Conservation (phyloP, 2,888 invertebrate genomes). For the Leistus spinibarbis region DNA sequence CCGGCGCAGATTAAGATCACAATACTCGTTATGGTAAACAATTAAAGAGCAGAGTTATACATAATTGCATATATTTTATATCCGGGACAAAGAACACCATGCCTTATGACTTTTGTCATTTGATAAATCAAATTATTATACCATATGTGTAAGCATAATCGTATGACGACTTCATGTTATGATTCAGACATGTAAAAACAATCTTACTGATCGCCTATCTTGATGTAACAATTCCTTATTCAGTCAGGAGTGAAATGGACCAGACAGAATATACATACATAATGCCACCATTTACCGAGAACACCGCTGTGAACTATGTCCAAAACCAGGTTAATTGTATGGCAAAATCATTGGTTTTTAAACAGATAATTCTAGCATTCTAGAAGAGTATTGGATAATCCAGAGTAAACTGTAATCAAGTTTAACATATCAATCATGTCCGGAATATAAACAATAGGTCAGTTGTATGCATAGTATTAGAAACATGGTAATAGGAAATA, state of each 20-base stretch:
- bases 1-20: slow-evolving; percentile 21
- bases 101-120: slow-evolving; percentile 18
- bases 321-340: slow-evolving; percentile 18
- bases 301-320: slow-evolving; percentile 13
- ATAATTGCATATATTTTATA: slow-evolving; percentile 35
- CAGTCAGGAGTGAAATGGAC: slow-evolving; percentile 16
- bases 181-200: slow-evolving; percentile 23
- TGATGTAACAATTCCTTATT: slow-evolving; percentile 35
- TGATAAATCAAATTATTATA: slow-evolving; percentile 35
- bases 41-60: slow-evolving; percentile 28
- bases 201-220: slow-evolving; percentile 10
- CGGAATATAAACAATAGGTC: slow-evolving; percentile 23
- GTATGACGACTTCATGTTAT: slow-evolving; percentile 11
- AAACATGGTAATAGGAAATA: slow-evolving; percentile 26
- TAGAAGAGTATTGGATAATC: too few species aligned
- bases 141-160: slow-evolving; percentile 14
- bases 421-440: slow-evolving; percentile 19
- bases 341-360: too few species aligned
- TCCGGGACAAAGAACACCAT: slow-evolving; percentile 14
- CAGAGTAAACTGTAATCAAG: slow-evolving; percentile 10
- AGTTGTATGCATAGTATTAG: background rate
- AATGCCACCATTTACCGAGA: slow-evolving; percentile 23
- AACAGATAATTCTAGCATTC: too few species aligned
- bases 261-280: slow-evolving; percentile 22
- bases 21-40: slow-evolving; percentile 32